Evolutionary conservation across 2,888 invertebrate genomes (phyloP), one percentile per base, ranked within the genome.

Genomic region (Cyrtodaria siliqua): DNA sequence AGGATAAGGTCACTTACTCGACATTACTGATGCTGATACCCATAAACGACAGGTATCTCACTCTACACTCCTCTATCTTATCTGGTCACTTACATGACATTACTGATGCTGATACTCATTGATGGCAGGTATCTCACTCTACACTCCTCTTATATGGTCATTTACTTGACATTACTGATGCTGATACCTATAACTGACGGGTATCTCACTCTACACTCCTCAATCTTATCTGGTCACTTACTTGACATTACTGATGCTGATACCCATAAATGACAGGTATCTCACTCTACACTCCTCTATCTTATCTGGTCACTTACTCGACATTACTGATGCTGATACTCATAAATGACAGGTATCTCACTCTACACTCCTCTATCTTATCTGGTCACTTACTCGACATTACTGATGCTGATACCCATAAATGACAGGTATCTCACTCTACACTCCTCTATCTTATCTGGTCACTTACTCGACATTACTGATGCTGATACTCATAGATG

Each of bases 151-250:
- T 98, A 12, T 4, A 33, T 33, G 33, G 6, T 33, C 33, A 44
- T 93, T 91, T 86, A 94, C 94, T 97, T 97, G 87, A 97, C 97
- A 83, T 92, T 91, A 66, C 82, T 86, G 83, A 89, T 80, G 50
- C 98, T 98, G 93, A 99, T 98, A 85, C 99, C 99, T 93, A 99
- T 95, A 95, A 99, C 99, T 84, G 98, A 98, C 84, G 99, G 94
- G 94, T 97, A 99, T 84, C 99, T 95, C 74, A 99, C 98, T 85
- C 98, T 95, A 93, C 98, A 98, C 93, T 98, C 98, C 71, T 97
- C 96, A 87, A 98, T 95, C 67, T 97, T 89, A 63, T 89, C 89
- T 33, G 33, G 6, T 12, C 33, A 33, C 93, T 91, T 86, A 94
- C 94, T 97, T 97, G 87, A 97, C 97, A 83, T 92, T 91, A 66